Base-by-base conservation (phyloP, 2,113 vertebrate genomes). In the Coptodon rendalli region DNA sequence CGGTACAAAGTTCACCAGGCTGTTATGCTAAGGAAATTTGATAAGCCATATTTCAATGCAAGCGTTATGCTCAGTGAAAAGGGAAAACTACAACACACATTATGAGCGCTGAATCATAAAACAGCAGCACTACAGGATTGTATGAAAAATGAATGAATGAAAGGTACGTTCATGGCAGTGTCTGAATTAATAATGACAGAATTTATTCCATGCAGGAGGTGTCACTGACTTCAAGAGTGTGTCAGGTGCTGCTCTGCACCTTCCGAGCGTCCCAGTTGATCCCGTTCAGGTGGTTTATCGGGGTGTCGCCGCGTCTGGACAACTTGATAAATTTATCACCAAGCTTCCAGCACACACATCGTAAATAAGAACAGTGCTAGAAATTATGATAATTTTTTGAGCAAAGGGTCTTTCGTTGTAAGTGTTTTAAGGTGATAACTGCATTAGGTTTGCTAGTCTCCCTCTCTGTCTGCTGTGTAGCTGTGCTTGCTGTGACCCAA, bases 121-220 rank as follows among this genome's bases (percentile, higher is more conserved):
- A 92, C n/a, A 92, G 86, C 68, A 82, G 76, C 80, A 9, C 88
- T 43, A 78, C 87, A 85, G 88, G 81, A 63, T 48, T 73, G 66
- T 78, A 92, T 93, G 34, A 93, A 93, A 94, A 89, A 88, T 89
- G 14, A 85, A 94, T 91, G 87, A 91, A 86, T 89, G 78, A 89
- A 87, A 89, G 86, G 91, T 82, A 53, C 14, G 63, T 89, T 86
- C 89, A 88, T 90, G 90, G 86, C 87, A 93, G 88, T 14, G 83
- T 71, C 19, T 93, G 85, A 89, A 95, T 95, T 91, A 94, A 91
- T 94, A 88, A 94, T 92, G 82, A 86, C 79, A 45, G 54, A 82
- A 73, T 89, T 81, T 83, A 89, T 92, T 92, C 78, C 19, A 43
- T 71, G 83, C 80, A 59, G 54, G 36, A 52, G 76, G 82, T 73